Base-by-base conservation (phyloP, 2,113 vertebrate genomes). In the Aythya baeri region DNA sequence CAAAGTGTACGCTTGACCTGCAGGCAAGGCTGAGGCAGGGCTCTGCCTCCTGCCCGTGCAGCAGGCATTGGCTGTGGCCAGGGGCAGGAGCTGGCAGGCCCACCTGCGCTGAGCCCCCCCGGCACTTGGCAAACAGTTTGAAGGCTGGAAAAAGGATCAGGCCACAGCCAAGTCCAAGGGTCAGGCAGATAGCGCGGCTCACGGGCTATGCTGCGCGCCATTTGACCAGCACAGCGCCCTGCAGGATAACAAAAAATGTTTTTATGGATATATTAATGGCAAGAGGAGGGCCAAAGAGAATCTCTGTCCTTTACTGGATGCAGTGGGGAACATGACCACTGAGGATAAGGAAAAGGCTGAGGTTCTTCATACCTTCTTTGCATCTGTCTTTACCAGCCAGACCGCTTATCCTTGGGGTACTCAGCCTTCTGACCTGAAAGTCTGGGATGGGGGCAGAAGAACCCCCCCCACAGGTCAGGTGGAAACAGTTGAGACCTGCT, bases 1-100 rank as follows among this genome's bases (percentile, higher is more conserved):
- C n/a, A 27, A 9, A 36, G 68, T 12, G 2, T 9, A 41, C 0
- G 2, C 0, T 0, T 86, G 88, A 71, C 63, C 76, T 0, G 0
- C 32, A 11, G 50, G 23, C 72, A 66, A 90, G 92, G 94, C 78
- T 32, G 0, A 8, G 9, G 68, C 1, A 0, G n/a, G 83, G 66
- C 70, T 55, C 65, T 71, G 87, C 84, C 89, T 84, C 70, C 70
- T 5, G 46, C 0, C 0, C 7, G 25, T 3, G 3, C 11, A 0
- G 29, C 2, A 0, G 54, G 81, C 73, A 94, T 91, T 91, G 92
- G 93, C 62, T 79, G 89, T 4, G 41, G n/a, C 74, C 1, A 3
- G 50, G 88, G 92, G 58, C 92, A 2, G 26, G 25, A 46, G 7
- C 58, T 11, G 0, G 15, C 57, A 20, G 46, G n/a, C 16, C 62